Conservation (phyloP, 1,140 invertebrate species). For the Berghia stephanieae region DNA sequence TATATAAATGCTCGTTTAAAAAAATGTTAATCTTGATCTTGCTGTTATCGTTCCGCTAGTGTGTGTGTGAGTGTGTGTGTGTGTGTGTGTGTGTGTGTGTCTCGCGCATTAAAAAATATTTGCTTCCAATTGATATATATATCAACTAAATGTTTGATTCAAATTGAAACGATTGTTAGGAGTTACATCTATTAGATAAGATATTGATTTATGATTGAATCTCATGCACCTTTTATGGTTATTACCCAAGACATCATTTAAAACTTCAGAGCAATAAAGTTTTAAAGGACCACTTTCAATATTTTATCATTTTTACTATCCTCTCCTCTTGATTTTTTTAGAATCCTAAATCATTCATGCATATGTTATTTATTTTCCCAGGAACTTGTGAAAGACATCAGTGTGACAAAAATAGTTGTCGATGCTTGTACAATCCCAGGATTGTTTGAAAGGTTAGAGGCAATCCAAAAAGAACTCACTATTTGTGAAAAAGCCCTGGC, state of each 20-base stretch:
- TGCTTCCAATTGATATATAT: no score
- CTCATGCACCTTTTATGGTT: no score
- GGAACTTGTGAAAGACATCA: slow-evolving; percentile 65
- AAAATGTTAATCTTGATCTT: not conserved
- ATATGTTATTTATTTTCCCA: no score
- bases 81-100: slow-evolving; percentile 10
- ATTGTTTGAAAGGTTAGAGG: slow-evolving; percentile 80
- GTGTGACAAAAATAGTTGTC: slow-evolving; percentile 78
- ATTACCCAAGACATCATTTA: not conserved
- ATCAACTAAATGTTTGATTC: no score
- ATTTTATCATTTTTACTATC: not conserved
- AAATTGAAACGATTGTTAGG: no score
- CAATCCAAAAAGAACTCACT: slow-evolving; percentile 83
- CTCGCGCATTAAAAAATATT: no score
- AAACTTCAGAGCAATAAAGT: not conserved
- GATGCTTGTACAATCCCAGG: slow-evolving; percentile 87
- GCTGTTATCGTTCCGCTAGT: not conserved
- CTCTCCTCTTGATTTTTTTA: slow-evolving; percentile 4
- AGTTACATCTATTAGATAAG: no score
- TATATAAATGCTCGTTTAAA: no score
- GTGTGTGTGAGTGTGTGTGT: not conserved
- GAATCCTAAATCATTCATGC: no score
- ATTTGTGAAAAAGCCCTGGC: slow-evolving; percentile 96
- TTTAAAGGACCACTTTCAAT: not conserved
- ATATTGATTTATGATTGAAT: no score